Base-by-base conservation (phyloP, 2,888 invertebrate genomes). In the Drosophila emarginata region DNA sequence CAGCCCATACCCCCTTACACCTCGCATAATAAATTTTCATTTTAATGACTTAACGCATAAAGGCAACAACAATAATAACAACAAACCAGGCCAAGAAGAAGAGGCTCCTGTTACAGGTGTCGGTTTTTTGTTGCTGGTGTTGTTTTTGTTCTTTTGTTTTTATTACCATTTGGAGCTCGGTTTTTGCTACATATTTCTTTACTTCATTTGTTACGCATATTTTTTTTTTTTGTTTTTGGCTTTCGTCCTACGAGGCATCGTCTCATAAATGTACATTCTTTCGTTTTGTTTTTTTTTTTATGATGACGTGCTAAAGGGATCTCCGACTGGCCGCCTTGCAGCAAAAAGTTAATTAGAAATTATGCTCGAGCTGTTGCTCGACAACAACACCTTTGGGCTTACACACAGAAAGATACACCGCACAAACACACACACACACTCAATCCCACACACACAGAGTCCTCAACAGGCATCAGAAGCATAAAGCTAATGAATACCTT, bases 11-110 rank as follows among this genome's bases (percentile, higher is more conserved):
- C 18, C 40, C 54, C 64, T 61, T 54, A 28, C 53, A 26, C 11
- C 53, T 54, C 78, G 77, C 69, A 79, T 86, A 88, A 89, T 89
- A 89, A 89, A 89, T 89, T 88, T 82, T 88, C 88, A 89, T 89
- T 89, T 89, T 86, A 80, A 85, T 85, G 87, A 80, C 82, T 80
- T 77, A 76, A 76, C 77, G 80, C 86, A 78, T 80, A 79, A 87
- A 83, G 76, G 70, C 76, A 78, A 72, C 51, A 76, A 50, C 61
- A 66, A 18, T 11, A 76, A 64, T 66, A 83, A 32, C 45, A 61
- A 15, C 66, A 37, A 54, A 7, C 56, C 18, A 14, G 32, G 45
- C 18, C 45, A 45, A 45, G 45, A 45, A 45, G 45, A 45, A 39
- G 37, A 57, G 63, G 59, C 58, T 52, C 63, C 64, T 76, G 74